phyloP scores from a whole-genome alignment of 2,888 invertebrate genomes.

The Dromius quadrimaculatus region DNA sequence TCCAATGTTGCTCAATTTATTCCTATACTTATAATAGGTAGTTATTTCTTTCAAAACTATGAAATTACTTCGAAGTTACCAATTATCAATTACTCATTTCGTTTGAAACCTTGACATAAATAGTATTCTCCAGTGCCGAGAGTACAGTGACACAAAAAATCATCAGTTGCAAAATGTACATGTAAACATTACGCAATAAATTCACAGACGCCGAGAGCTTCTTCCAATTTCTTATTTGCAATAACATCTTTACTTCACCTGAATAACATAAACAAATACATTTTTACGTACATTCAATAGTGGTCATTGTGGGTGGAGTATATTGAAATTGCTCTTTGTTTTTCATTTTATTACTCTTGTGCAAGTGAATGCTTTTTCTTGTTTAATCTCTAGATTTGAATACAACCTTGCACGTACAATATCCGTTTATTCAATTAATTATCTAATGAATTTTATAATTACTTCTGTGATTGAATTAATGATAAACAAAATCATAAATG shows the following conservation, averaged over 20 bases:
- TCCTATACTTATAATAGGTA: background rate
- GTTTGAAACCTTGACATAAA: constrained; percentile 29
- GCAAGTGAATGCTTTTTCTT: too few species aligned
- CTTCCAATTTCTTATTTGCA: constrained; percentile 8
- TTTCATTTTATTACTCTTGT: too few species aligned
- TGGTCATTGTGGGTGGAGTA: too few species aligned
- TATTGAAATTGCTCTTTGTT: too few species aligned
- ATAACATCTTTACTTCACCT: constrained; percentile 9
- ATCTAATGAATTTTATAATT: too few species aligned
- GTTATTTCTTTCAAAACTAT: background rate
- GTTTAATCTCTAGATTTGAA: too few species aligned
- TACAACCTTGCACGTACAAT: too few species aligned
- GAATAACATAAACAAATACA: constrained; percentile 12
- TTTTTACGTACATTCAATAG: too few species aligned
- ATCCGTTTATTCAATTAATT: too few species aligned
- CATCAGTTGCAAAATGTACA: constrained; percentile 29
- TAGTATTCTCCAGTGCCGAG: constrained; percentile 5
- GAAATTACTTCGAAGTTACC: constrained; percentile 3
- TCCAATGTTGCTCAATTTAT: constrained; percentile 1
- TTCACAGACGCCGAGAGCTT: constrained; percentile 14
- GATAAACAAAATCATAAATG: too few species aligned
- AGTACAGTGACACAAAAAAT: constrained; percentile 23
- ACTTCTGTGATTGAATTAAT: too few species aligned
- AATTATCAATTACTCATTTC: constrained; percentile 27
- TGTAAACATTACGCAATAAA: constrained; percentile 34